Conservation (phyloP, 1,140 invertebrate species). For the Anastrepha obliqua region DNA sequence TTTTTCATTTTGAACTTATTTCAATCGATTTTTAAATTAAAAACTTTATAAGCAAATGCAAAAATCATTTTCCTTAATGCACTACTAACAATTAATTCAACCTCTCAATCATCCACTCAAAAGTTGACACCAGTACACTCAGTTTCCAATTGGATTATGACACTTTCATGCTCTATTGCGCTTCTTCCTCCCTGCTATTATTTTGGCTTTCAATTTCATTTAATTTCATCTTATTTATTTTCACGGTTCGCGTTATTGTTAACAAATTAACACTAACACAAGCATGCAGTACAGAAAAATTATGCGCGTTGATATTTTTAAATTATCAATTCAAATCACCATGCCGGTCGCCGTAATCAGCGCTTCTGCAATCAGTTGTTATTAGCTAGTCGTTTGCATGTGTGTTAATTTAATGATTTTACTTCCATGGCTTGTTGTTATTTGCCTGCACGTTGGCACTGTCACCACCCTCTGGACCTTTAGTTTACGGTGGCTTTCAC, state of each 20-base stretch:
- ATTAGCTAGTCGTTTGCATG: background rate
- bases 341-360: background rate
- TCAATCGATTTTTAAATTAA: no score
- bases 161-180: background rate
- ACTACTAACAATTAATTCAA: background rate
- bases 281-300: slow-evolving; percentile 54
- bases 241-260: slow-evolving; percentile 62
- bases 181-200: background rate
- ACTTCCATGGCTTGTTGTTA: background rate
- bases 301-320: slow-evolving; percentile 55
- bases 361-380: slow-evolving; percentile 14
- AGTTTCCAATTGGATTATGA: background rate
- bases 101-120: no score
- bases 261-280: slow-evolving; percentile 67
- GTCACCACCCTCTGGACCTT: background rate
- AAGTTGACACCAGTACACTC: no score
- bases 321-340: slow-evolving; percentile 34
- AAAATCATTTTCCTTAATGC: background rate
- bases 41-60: no score
- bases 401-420: no score
- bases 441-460: background rate
- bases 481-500: background rate
- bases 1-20: no score
- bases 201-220: slow-evolving; percentile 24
- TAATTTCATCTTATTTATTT: slow-evolving; percentile 56